Evolutionary conservation across 2,797 vertebrate species (phyloP).

Genomic region (Acipenser ruthenus): DNA sequence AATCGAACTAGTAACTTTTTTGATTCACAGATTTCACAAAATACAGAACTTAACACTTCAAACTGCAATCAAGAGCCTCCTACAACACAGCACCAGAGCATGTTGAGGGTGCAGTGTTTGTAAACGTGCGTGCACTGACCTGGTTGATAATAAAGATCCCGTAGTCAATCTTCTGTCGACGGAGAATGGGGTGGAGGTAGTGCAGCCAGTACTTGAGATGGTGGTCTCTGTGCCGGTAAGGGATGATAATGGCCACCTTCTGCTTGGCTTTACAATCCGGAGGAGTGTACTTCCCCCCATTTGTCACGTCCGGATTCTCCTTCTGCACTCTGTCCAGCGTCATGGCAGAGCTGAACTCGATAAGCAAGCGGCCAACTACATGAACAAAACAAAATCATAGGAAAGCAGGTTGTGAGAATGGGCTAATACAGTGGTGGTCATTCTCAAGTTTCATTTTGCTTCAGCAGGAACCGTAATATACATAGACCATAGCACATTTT

Average conservation of each 20-base stretch:
- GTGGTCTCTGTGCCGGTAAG: constrained; percentile 90
- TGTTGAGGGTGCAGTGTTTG: too few relatives aligned
- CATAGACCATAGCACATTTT: too few relatives aligned
- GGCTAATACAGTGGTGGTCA: too few relatives aligned
- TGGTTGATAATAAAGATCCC: constrained; percentile 96
- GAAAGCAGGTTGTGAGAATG: too few relatives aligned
- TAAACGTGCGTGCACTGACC: constrained; percentile 46
- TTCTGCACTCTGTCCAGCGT: constrained; percentile 91
- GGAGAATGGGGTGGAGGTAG: constrained; percentile 92
- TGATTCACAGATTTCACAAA: too few relatives aligned
- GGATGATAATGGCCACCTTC: constrained; percentile 96
- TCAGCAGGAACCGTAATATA: too few relatives aligned
- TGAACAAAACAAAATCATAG: constrained; percentile 13
- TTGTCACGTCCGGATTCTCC: constrained; percentile 89
- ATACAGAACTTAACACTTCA: too few relatives aligned
- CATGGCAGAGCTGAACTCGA: constrained; percentile 95
- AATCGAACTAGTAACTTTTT: too few relatives aligned
- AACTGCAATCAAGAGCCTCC: too few relatives aligned
- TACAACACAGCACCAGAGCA: too few relatives aligned
- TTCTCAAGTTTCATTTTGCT: too few relatives aligned
- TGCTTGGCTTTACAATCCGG: constrained; percentile 81
- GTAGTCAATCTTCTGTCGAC: constrained; percentile 88
- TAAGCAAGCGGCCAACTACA: constrained; percentile 89
- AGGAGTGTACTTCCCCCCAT: constrained; percentile 83
- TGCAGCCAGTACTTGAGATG: constrained; percentile 98